Evolutionary conservation across 2,888 invertebrate genomes (phyloP), one percentile per base, ranked within the genome.

Genomic region (Busseola fusca): DNA sequence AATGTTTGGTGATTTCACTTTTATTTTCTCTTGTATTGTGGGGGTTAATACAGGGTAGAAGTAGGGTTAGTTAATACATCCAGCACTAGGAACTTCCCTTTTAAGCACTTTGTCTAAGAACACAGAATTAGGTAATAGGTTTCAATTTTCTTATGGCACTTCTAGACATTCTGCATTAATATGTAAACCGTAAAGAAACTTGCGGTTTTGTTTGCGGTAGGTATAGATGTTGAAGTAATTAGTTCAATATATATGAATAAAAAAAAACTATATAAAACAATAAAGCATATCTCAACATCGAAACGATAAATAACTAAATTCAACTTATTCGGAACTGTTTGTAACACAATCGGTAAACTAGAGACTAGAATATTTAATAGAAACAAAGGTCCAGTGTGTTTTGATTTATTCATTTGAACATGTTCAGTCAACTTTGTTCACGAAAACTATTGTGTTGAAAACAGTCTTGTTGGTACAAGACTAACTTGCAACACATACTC

Each of bases 401-500:
- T 65, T 68, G 58, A 82, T 82, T 79, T 70, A 82, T 82, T 82
- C 68, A 80, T 66, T 59, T 40, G 40, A 79, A 54, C 59, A 71
- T 58, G 34, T n/a, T 48, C 63, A 67, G 69, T 69, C 48, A 56
- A 79, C 77, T 56, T 74, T 70, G 81, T 57, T 54, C 42, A 54
- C 62, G 67, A 72, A 76, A 77, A 68, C 78, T 65, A 72, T 72
- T n/a, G 81, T 34, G 56, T 42, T 50, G 66, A 67, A 60, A 76
- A 77, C 78, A 59, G 50, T 72, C 63, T 66, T 78, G 78, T 67
- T 81, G 37, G 12, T 57, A 77, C 48, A 64, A 30, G 60, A 62
- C 81, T 60, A 67, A 72, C 72, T 77, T 56, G 81, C 58, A 65
- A 72, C 64, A 50, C 42, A 58, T 68, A 40, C 3, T 34, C 34